Conservation (phyloP, 1,140 invertebrate genomes). For the Armadillidium nasatum region DNA sequence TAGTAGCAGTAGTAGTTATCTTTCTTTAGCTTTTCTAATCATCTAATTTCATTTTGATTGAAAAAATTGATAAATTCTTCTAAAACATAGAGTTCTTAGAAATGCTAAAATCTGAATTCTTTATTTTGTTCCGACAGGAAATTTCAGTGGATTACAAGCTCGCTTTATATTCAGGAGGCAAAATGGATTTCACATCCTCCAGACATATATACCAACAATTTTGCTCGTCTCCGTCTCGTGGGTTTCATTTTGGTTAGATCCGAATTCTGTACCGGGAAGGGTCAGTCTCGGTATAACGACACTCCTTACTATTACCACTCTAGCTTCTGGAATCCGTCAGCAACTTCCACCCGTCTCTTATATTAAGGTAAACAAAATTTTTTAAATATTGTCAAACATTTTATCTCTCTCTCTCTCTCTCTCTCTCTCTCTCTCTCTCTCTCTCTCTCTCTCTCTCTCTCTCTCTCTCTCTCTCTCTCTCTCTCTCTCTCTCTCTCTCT, state of each 20-base stretch:
- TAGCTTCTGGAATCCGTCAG: constrained; percentile 47
- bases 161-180: constrained; percentile 70
- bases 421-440: too few species aligned
- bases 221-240: constrained; percentile 80
- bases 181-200: constrained; percentile 82
- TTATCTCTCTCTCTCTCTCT: too few species aligned
- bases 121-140: constrained; percentile 54
- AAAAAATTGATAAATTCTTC: too few species aligned
- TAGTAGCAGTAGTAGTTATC: too few species aligned
- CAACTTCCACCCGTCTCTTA: constrained; percentile 49
- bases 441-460: too few species aligned
- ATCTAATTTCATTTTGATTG: too few species aligned
- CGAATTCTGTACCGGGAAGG: constrained; percentile 72
- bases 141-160: constrained; percentile 72
- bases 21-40: too few species aligned
- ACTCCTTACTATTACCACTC: constrained; percentile 48
- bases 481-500: too few species aligned
- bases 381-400: too few species aligned
- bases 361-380: constrained; percentile 47
- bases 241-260: constrained; percentile 85
- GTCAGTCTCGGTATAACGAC: constrained; percentile 50
- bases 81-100: too few species aligned
- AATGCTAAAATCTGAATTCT: too few species aligned
- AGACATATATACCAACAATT: constrained; percentile 83
- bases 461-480: too few species aligned